Evolutionary conservation across 2,113 vertebrate species (phyloP).

Genomic region (Esox niger): DNA sequence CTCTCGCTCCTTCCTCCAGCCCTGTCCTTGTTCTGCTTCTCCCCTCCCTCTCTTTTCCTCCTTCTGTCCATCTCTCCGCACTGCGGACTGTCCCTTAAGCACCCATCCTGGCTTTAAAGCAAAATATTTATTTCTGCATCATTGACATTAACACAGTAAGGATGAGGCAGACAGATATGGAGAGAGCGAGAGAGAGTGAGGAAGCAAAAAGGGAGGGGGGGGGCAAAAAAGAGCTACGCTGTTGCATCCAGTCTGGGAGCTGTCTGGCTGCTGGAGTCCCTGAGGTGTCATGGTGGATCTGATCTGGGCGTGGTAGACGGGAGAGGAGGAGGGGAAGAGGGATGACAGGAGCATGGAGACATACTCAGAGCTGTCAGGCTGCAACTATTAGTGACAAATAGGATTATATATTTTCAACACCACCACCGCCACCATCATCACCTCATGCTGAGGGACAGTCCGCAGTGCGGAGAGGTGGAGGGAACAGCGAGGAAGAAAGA

Average conservation of each 20-base stretch:
- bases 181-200: neutral
- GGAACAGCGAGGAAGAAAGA: neutral
- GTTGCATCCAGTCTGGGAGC: neutral
- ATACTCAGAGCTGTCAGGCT: neutral
- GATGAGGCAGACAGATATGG: slow-evolving; percentile 3
- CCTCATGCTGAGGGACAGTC: slow-evolving; percentile 60
- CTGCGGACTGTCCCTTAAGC: slow-evolving; percentile 62
- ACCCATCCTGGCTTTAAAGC: slow-evolving; percentile 56
- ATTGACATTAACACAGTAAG: slow-evolving; percentile 55
- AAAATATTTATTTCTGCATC: slow-evolving; percentile 69
- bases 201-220: neutral
- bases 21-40: neutral
- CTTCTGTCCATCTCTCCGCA: slow-evolving; percentile 43
- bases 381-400: neutral
- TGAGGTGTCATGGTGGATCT: slow-evolving; percentile 1
- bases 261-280: neutral
- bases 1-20: slow-evolving; percentile 16
- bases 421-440: no score
- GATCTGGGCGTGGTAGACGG: neutral
- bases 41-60: neutral
- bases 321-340: neutral
- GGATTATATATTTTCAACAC: neutral
- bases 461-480: slow-evolving; percentile 55
- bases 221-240: neutral
- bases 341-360: neutral